Conservation (phyloP, 2,113 vertebrate genomes). For the Chaetodon trifascialis region DNA sequence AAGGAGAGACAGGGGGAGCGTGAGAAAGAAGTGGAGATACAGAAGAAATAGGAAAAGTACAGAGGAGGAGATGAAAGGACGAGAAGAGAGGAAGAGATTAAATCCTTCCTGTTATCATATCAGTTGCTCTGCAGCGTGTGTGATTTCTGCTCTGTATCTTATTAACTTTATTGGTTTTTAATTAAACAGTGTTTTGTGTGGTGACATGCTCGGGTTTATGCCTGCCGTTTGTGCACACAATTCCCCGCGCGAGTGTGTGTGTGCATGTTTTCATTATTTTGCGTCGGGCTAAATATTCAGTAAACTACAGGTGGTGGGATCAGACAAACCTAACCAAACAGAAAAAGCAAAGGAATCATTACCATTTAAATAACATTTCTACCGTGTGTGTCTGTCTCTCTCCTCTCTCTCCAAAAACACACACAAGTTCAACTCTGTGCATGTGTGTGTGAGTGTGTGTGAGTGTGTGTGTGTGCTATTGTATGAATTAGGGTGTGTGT, state of each 20-base stretch:
- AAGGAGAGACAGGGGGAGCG: conserved; percentile 14
- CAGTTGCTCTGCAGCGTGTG: conserved; percentile 56
- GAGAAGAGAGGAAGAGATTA: conserved; percentile 16
- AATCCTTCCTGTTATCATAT: conserved; percentile 49
- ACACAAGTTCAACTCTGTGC: conserved; percentile 19
- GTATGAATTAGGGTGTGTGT: background rate
- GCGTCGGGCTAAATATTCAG: conserved; percentile 62
- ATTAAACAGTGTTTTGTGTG: conserved; percentile 68
- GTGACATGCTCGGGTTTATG: conserved; percentile 30
- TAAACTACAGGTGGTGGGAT: conserved; percentile 78
- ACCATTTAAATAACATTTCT: conserved; percentile 85
- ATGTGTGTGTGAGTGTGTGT: conserved; percentile 20
- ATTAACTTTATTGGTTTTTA: conserved; percentile 76
- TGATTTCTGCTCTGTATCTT: conserved; percentile 54
- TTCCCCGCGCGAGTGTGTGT: conserved; percentile 14
- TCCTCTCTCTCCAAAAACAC: conserved; percentile 59
- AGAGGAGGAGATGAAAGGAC: conserved; percentile 30
- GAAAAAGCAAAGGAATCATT: conserved; percentile 78
- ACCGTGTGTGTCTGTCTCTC: conserved; percentile 27
- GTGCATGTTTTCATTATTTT: conserved; percentile 53
- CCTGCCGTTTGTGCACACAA: conserved; percentile 27
- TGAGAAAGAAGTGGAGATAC: conserved; percentile 28
- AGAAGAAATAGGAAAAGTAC: conserved; percentile 13
- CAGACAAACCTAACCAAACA: conserved; percentile 74
- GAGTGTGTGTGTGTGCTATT: conserved; percentile 5